phyloP scores from a whole-genome alignment of 1,140 invertebrate genomes.

The Physella acuta region DNA sequence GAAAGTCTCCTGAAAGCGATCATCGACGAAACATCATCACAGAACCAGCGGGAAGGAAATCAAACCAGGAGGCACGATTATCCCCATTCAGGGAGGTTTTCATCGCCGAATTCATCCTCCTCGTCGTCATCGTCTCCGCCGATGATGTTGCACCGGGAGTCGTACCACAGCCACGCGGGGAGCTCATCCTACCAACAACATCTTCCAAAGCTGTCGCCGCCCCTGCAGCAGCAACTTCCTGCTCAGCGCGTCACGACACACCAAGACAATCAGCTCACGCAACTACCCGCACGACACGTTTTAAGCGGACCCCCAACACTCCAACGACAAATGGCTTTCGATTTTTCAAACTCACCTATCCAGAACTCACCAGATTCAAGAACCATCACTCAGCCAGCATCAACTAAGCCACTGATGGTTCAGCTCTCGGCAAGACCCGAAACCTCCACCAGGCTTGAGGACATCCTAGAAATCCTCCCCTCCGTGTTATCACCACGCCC shows the following conservation, averaged over 20 bases:
- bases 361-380: not conserved
- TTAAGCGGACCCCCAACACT: not conserved
- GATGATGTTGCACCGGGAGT: not conserved
- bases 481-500: not conserved
- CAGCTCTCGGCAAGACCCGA: not conserved
- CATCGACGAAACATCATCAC: not conserved
- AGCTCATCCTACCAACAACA: not conserved
- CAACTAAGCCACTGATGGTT: not conserved
- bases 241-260: not conserved
- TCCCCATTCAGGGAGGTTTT: not conserved
- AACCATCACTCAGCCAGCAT: not conserved
- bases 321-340: slow-evolving; percentile 4
- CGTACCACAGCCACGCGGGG: not conserved
- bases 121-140: not conserved
- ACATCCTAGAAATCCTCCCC: too few species aligned
- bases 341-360: not conserved
- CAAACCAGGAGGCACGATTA: not conserved
- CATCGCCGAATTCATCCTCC: not conserved
- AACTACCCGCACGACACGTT: not conserved
- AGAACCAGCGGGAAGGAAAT: too few species aligned
- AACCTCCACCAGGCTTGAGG: not conserved
- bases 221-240: not conserved
- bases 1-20: slow-evolving; percentile 7
- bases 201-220: not conserved
- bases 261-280: not conserved